Evolutionary conservation across 2,888 invertebrate genomes (phyloP), one percentile per base, ranked within the genome.

Genomic region (Standfussiana lucernea): DNA sequence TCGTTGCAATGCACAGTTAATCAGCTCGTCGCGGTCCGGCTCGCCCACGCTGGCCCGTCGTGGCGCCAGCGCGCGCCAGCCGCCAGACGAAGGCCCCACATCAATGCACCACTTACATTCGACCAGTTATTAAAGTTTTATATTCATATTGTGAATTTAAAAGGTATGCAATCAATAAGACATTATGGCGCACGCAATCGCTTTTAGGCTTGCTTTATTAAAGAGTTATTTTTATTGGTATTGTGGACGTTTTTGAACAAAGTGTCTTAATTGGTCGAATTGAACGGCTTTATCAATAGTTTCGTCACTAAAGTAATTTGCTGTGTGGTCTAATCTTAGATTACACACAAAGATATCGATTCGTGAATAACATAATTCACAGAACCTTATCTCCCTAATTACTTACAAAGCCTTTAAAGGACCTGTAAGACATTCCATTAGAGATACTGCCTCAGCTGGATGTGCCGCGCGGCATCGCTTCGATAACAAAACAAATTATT

Each of bases 1-100:
- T 91, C 88, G 90, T 90, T 89, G 90, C 92, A 91, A 91, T 91
- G 92, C 90, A 90, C 92, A 91, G 93, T 95, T 94, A 95, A 95
- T 94, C 93, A 93, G 92, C 89, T 91, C 88, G 89, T 90, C 90
- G 90, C 91, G 88, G 92, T 90, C 91, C 88, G 85, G 95, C 94
- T 91, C 95, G 90, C 96, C 95, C 94, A 95, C 95, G 93, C 93
- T 90, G 88, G 59, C 32, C 64, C 18, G 69, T 71, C 75, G 77
- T 86, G 93, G 93, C 93, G 93, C 93, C 77, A 72, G 59, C 15
- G 28, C 35, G 69, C 50, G 79, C 75, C 93, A 91, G 84, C 85
- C 85, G 85, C 89, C 90, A 90, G 93, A 92, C 92, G 80, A 78
- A 72, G 75, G 83, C 83, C 83, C 85, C 89, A 85, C 90, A 86